Conservation (phyloP, 2,888 invertebrate species). For the Mythimna vitellina region DNA sequence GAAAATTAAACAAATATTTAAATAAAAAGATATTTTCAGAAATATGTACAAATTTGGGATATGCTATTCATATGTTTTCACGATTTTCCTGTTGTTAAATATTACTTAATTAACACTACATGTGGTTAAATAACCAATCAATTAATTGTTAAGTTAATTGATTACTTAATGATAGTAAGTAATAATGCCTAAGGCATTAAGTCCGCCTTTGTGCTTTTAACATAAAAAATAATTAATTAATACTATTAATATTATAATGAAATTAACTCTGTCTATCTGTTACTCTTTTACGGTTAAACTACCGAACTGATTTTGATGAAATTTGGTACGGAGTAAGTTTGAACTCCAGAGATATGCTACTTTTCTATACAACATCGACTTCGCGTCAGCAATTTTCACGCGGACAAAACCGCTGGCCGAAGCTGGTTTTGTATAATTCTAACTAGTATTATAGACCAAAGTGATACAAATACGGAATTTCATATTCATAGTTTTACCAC, state of each 20-base stretch:
- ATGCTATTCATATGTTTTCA: not conserved
- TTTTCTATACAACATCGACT: too few relatives aligned
- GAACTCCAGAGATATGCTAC: too few relatives aligned
- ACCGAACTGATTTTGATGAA: too few relatives aligned
- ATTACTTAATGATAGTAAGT: not conserved
- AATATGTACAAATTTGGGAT: not conserved
- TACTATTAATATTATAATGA: too few relatives aligned
- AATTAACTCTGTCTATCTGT: too few relatives aligned
- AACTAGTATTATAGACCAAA: not conserved
- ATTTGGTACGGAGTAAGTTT: too few relatives aligned
- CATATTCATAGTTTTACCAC: conserved; percentile 23
- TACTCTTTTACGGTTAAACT: too few relatives aligned
- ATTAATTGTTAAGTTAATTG: not conserved
- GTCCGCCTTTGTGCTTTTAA: not conserved
- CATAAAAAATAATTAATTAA: too few relatives aligned
- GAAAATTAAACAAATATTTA: not conserved
- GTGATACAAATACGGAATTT: conserved; percentile 1
- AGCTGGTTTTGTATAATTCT: not conserved
- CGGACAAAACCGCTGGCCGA: too few relatives aligned
- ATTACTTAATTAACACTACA: not conserved
- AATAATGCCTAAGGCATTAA: not conserved
- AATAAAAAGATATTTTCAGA: not conserved
- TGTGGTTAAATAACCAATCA: not conserved
- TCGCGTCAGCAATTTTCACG: too few relatives aligned
- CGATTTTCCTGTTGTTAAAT: not conserved